These are phyloP conservation scores for Drosophila ambigua DNA, from an alignment of 1,140 invertebrate genomes.

Conservation along the genomic window DNA sequence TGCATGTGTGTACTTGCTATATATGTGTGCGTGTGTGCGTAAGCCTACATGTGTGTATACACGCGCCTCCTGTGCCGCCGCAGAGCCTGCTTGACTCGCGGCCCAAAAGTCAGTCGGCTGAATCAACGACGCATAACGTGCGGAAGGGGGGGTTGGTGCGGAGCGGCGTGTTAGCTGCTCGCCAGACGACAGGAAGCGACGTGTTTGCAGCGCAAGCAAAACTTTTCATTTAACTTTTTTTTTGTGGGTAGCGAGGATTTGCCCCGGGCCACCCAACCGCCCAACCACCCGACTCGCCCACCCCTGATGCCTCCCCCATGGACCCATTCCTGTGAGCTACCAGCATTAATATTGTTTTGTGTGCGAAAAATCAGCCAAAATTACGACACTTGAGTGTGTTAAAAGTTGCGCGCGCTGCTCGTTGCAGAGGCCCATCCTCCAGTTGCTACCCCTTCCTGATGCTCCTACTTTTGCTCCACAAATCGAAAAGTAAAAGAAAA, in stretches of 20 bases:
- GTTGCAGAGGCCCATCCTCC: slow-evolving; percentile 11
- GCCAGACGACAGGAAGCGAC: slow-evolving; percentile 75
- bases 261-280: neutral
- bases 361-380: slow-evolving; percentile 81
- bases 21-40: slow-evolving; percentile 9
- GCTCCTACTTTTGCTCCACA: slow-evolving; percentile 28
- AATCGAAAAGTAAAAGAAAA: slow-evolving; percentile 74
- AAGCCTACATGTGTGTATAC: slow-evolving; percentile 46
- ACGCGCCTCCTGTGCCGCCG: slow-evolving; percentile 31
- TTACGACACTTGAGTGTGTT: slow-evolving; percentile 82
- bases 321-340: slow-evolving; percentile 57
- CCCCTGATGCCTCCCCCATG: neutral
- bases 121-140: slow-evolving; percentile 73
- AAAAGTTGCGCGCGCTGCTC: slow-evolving; percentile 77
- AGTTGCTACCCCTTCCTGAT: neutral
- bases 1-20: neutral
- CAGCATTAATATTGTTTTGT: slow-evolving; percentile 81
- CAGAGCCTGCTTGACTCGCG: slow-evolving; percentile 57
- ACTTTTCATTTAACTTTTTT: slow-evolving; percentile 79
- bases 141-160: neutral
- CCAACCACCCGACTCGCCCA: neutral
- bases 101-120: slow-evolving; percentile 75
- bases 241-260: slow-evolving; percentile 22
- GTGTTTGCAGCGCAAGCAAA: slow-evolving; percentile 80
- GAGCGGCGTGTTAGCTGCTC: slow-evolving; percentile 7